Base-by-base conservation (phyloP, 2,888 invertebrate species). In the Protula sp. region DNA sequence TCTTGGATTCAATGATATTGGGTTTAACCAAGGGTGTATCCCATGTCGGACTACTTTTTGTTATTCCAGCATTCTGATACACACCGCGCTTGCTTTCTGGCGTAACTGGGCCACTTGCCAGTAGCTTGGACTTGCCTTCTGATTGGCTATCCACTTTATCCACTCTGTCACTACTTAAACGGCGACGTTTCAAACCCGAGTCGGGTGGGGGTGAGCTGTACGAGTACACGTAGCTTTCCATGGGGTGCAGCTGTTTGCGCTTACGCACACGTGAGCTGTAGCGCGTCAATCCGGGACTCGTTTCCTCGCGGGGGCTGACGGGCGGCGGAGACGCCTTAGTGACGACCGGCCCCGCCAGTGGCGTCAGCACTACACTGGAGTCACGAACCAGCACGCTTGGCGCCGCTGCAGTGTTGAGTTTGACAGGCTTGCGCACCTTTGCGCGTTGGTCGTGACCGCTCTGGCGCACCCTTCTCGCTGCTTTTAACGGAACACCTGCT, bases 191-290 rank as follows among this genome's bases (percentile, higher is more conserved):
- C n/a, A n/a, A n/a, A n/a, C n/a, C n/a, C n/a, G n/a, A n/a, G n/a
- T 38, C 38, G 9, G 38, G 19, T 14, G 38, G 9, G 38, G 38
- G 19, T 38, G 38, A 38, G 9, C 19, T 38, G 19, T 38, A 14
- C 19, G 38, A 38, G 19, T 38, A 76, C 50, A 74, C 71, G 58
- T 78, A 78, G 53, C 74, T 74, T 66, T 79, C 79, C 58, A 76
- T 74, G 1, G 76, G 74, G 65, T 74, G 74, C 19, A 77, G 66
- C 62, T 77, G 77, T 66, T 77, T 77, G 38, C 70, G 68, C 65
- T 77, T 78, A 9, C 77, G 64, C 50, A 74, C 74, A 22, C 79
- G 66, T 1, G 72, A 68, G 63, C 77, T 78, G 47, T 71, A 70
- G 30, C 78, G 64, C 5, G 57, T 61, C 26, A 47, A 52, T 2